Percentiles rank a stretch among this genome's conserved stretches.
Conservation (phyloP, 2,113 vertebrate genomes). For the Mustelus asterias region DNA sequence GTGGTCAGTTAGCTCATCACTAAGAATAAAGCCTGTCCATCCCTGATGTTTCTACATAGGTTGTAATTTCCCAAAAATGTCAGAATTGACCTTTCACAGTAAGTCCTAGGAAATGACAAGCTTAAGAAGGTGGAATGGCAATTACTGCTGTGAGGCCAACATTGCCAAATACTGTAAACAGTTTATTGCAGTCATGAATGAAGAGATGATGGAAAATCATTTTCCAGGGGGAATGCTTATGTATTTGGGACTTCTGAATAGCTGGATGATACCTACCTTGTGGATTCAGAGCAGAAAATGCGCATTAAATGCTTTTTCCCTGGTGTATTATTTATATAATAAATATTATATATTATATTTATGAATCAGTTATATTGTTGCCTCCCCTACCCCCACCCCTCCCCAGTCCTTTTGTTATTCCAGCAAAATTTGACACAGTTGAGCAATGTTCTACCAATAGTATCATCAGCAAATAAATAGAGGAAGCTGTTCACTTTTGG, state of each 20-base stretch:
- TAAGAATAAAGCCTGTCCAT: neutral
- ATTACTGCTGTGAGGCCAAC: neutral
- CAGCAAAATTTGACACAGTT: neutral
- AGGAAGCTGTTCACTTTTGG: neutral
- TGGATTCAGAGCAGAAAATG: neutral
- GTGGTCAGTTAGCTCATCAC: neutral
- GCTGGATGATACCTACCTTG: neutral
- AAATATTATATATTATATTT: no score
- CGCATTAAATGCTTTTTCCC: neutral
- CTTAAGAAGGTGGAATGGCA: neutral
- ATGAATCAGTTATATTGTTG: neutral
- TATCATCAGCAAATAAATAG: neutral
- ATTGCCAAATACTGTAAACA: neutral
- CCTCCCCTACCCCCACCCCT: no score
- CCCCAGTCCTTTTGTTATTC: neutral
- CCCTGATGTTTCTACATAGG: neutral
- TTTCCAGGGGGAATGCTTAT: neutral
- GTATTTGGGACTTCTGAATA: neutral
- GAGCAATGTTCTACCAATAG: constrained; percentile 1
- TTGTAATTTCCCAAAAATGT: neutral
- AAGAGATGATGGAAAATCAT: neutral
- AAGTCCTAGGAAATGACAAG: neutral
- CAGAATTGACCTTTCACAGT: neutral
- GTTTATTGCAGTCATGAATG: neutral
- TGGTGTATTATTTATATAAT: no score